phyloP scores from a whole-genome alignment of 2,797 vertebrate species.

The Fringilla coelebs region DNA sequence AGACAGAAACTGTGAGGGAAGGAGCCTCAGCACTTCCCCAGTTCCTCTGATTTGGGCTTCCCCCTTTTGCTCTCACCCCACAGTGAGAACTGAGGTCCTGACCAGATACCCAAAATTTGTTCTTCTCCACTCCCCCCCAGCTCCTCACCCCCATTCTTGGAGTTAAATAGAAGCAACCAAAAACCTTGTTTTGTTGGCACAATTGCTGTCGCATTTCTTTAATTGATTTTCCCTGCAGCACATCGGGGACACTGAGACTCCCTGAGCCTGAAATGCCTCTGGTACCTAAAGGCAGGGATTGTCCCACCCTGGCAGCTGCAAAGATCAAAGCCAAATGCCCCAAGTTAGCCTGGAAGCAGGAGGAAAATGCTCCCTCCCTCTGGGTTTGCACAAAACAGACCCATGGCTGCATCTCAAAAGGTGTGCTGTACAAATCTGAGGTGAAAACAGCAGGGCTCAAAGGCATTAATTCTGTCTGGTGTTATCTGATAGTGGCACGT shows the following conservation, averaged over 20 bases:
- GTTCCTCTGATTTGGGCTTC: neutral
- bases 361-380: neutral
- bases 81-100: neutral
- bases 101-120: neutral
- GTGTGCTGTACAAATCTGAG: neutral
- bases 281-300: neutral
- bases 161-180: neutral
- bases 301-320: neutral
- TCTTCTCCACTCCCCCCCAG: neutral
- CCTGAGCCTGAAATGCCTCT: neutral
- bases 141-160: neutral
- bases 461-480: neutral
- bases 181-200: neutral
- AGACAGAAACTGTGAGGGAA: neutral
- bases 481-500: neutral
- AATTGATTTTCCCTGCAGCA: neutral
- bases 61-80: neutral
- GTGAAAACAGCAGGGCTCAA: neutral
- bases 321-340: slow-evolving; percentile 2
- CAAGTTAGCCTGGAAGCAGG: neutral
- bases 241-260: neutral
- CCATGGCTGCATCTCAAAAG: neutral
- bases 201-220: neutral
- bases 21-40: neutral
- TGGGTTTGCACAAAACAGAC: neutral